Conservation (phyloP, 2,888 invertebrate species). For the Dorcus parallelipipedus region DNA sequence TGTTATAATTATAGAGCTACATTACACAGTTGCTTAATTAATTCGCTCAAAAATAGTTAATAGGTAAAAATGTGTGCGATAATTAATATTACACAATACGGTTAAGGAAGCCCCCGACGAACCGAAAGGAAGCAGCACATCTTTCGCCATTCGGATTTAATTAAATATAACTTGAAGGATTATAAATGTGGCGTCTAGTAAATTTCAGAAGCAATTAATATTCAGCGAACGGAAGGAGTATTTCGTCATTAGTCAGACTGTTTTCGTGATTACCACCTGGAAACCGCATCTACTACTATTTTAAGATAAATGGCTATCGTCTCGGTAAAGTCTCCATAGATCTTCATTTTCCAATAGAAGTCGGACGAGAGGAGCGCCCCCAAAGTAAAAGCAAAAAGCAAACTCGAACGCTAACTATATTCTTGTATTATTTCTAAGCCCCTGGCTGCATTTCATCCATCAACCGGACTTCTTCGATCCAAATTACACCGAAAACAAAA, state of each 20-base stretch:
- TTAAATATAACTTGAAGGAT: constrained; percentile 11
- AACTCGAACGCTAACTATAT: too few species aligned
- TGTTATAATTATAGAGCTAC: too few species aligned
- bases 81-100: too few species aligned
- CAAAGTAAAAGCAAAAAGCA: too few species aligned
- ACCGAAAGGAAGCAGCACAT: not conserved
- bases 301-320: constrained; percentile 39
- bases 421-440: too few species aligned
- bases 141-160: constrained; percentile 8
- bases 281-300: constrained; percentile 28
- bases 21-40: too few species aligned
- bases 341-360: constrained; percentile 40
- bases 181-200: constrained; percentile 10
- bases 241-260: constrained; percentile 29
- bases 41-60: too few species aligned
- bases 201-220: constrained; percentile 23
- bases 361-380: constrained; percentile 29
- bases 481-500: too few species aligned
- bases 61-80: too few species aligned
- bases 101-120: too few species aligned
- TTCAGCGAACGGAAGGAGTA: constrained; percentile 23
- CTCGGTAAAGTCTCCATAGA: constrained; percentile 40
- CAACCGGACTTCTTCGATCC: too few species aligned
- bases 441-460: too few species aligned
- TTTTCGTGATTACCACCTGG: constrained; percentile 35